These are phyloP conservation scores for Drosophila neoperkinsi DNA, from an alignment of 2,888 invertebrate species.

Conservation along the genomic window DNA sequence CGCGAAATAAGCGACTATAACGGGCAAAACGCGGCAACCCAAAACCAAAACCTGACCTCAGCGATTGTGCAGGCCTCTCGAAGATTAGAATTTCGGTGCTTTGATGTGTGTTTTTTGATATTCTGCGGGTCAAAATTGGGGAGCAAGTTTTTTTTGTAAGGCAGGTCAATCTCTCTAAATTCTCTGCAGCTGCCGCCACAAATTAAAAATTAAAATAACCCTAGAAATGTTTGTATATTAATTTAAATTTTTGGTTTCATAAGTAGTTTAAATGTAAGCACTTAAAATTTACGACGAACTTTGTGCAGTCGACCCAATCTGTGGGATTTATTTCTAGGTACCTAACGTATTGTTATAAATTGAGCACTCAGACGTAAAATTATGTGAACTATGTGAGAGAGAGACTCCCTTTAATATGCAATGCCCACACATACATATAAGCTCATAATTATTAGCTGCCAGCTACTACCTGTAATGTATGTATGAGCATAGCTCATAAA, in stretches of 20 bases:
- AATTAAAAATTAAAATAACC: constrained; percentile 12
- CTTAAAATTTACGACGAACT: constrained; percentile 27
- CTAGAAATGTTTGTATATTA: constrained; percentile 9
- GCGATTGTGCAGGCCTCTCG: constrained; percentile 19
- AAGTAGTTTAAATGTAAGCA: constrained; percentile 6
- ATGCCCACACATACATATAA: background rate
- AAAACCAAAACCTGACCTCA: constrained; percentile 27
- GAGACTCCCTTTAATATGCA: background rate
- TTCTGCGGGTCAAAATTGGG: constrained; percentile 19
- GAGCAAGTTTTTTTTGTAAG: constrained; percentile 22
- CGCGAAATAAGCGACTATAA: constrained; percentile 11
- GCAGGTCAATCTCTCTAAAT: constrained; percentile 14
- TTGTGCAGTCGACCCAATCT: constrained; percentile 15
- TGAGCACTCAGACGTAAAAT: constrained; percentile 61
- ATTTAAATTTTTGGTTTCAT: constrained; percentile 2
- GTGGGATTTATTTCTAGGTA: background rate
- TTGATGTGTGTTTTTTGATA: constrained; percentile 44
- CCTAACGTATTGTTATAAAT: constrained; percentile 5
- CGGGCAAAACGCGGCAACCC: constrained; percentile 4
- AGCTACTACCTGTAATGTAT: constrained; percentile 2
- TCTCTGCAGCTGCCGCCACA: constrained; percentile 4
- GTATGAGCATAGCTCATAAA: background rate
- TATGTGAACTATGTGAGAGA: constrained; percentile 4
- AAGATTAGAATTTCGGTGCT: constrained; percentile 50
- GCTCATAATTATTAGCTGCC: constrained; percentile 22